phyloP scores from a whole-genome alignment of 2,888 invertebrate species.

The Lypha dubia region DNA sequence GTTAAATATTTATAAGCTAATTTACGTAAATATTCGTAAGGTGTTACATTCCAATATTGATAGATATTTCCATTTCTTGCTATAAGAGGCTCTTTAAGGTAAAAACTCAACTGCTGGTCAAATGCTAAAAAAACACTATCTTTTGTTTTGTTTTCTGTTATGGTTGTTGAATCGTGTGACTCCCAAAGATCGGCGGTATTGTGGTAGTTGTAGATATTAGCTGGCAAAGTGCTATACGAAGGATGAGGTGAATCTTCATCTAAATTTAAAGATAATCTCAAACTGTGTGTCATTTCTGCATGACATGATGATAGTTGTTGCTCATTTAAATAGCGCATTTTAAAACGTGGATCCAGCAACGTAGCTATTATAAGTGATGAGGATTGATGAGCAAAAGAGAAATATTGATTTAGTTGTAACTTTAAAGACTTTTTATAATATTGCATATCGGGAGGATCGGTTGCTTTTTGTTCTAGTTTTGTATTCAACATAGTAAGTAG shows the following conservation, averaged over 20 bases:
- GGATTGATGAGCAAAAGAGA: slow-evolving; percentile 54
- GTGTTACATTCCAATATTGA: slow-evolving; percentile 69
- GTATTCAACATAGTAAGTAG: slow-evolving; percentile 65
- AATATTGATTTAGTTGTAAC: slow-evolving; percentile 55
- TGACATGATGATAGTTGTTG: slow-evolving; percentile 67
- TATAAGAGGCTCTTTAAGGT: slow-evolving; percentile 66
- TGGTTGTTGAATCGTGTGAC: slow-evolving; percentile 60
- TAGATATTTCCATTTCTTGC: slow-evolving; percentile 67
- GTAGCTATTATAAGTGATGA: slow-evolving; percentile 67
- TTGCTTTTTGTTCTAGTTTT: slow-evolving; percentile 54
- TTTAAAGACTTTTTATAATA: slow-evolving; percentile 62
- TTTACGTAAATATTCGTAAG: slow-evolving; percentile 68
- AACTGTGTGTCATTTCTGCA: slow-evolving; percentile 65
- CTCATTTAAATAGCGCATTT: slow-evolving; percentile 67
- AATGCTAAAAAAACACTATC: slow-evolving; percentile 63
- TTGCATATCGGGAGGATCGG: slow-evolving; percentile 54
- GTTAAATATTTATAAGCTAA: slow-evolving; percentile 67
- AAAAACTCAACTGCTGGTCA: slow-evolving; percentile 67
- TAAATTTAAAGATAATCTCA: slow-evolving; percentile 64
- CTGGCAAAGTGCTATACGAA: slow-evolving; percentile 51
- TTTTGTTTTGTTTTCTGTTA: slow-evolving; percentile 54
- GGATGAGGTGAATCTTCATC: slow-evolving; percentile 50
- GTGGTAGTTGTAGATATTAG: slow-evolving; percentile 56
- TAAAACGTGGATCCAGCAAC: slow-evolving; percentile 66
- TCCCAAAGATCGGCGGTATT: slow-evolving; percentile 70